These are phyloP conservation scores for Peucedramus taeniatus DNA, from an alignment of 2,113 vertebrate genomes.

Conservation along the genomic window DNA sequence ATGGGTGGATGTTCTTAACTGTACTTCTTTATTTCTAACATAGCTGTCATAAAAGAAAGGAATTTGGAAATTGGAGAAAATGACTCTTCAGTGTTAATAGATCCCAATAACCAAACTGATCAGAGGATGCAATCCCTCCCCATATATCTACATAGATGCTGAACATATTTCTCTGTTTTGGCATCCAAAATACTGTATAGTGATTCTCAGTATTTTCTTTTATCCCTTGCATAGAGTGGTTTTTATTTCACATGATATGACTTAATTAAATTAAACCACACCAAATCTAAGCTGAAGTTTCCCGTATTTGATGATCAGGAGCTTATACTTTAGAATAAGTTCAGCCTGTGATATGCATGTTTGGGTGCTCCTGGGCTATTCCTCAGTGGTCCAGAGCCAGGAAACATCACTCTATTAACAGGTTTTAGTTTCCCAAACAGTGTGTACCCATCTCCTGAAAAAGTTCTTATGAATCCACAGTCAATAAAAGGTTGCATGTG, in stretches of 20 bases:
- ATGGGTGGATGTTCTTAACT: not conserved
- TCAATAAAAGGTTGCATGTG: not conserved
- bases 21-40: not conserved
- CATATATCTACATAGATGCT: not conserved
- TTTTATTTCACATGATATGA: not conserved
- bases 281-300: not conserved
- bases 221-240: not conserved
- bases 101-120: not conserved
- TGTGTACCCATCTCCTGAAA: not conserved
- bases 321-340: not conserved
- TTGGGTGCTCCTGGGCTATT: not conserved
- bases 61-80: not conserved
- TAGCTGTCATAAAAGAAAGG: not conserved
- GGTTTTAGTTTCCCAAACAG: not conserved
- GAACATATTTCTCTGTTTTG: not conserved
- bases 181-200: not conserved
- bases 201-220: not conserved
- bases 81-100: not conserved
- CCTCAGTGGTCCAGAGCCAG: not conserved
- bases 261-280: not conserved
- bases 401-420: not conserved
- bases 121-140: not conserved
- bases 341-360: not conserved
- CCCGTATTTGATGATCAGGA: not conserved
- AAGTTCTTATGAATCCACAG: not conserved